Base-by-base conservation (phyloP, 2,113 vertebrate species). In the Perognathus longimembris region DNA sequence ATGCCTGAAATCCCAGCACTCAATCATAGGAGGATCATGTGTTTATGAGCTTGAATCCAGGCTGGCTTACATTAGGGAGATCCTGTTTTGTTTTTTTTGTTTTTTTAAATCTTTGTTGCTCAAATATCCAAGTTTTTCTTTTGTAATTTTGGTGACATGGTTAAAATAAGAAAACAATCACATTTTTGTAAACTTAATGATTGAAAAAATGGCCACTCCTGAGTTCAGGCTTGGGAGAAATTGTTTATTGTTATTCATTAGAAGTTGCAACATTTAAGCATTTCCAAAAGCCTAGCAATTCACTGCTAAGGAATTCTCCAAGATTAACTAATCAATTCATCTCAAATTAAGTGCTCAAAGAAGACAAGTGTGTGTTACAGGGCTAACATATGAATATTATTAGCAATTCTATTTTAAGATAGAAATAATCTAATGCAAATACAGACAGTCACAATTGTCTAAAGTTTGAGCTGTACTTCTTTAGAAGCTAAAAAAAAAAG, bases 111-210 rank as follows among this genome's bases (percentile, higher is more conserved):
- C 45, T 98, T 99, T 84, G 99, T 99, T 54, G 15, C 50, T 54
- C 50, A 95, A 98, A 99, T 93, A 98, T 98, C 0, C 98, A 99
- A 94, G 17, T 45, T 98, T 90, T 93, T 99, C 98, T 0, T 99
- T 99, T 89, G 98, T 99, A 63, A 98, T 99, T 93, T 93, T 99
- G 93, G 98, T 89, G 98, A 99, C 97, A 99, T 98, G 97, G 50
- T 98, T 97, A 98, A 99, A 64, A 98, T 98, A 6, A 96, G 96
- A 9, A 98, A 18, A 94, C 50, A 97, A 98, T 90, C 98, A 99
- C 90, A 98, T 99, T 85, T 98, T 98, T 28, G 7, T 95, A 18
- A 99, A 97, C 96, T 87, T 99, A 98, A 98, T 99, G 98, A 96
- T 98, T 96, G 83, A 98, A 98, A 99, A 99, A 97, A 98, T 98